phyloP scores from a whole-genome alignment of 2,113 vertebrate species.

The Chionis minor region DNA sequence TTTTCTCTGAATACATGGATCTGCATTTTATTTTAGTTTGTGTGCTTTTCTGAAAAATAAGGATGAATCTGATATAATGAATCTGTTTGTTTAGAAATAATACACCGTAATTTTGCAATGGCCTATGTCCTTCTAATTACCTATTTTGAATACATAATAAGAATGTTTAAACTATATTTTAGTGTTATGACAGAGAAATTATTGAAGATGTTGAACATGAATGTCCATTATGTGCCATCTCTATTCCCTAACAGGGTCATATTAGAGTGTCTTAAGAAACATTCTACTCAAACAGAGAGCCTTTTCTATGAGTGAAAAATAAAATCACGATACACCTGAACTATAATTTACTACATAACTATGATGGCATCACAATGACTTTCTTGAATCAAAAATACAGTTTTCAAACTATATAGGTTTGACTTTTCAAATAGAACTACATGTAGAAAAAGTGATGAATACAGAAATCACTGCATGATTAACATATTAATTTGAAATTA shows the following conservation, averaged over 20 bases:
- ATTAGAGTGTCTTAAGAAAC: background rate
- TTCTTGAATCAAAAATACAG: background rate
- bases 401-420: background rate
- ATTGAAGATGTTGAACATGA: background rate
- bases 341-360: background rate
- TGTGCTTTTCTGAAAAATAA: background rate
- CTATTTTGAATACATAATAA: background rate
- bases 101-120: background rate
- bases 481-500: background rate
- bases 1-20: background rate
- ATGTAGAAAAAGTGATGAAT: background rate
- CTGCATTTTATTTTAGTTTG: background rate
- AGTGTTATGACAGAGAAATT: background rate
- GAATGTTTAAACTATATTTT: background rate
- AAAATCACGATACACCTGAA: background rate
- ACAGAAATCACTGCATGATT: background rate
- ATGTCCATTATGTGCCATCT: background rate
- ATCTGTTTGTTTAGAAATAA: background rate
- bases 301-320: background rate
- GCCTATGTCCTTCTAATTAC: background rate
- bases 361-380: rapidly evolving
- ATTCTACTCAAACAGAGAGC: background rate
- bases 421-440: background rate
- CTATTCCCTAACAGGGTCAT: background rate
- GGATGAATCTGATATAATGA: background rate